Evolutionary conservation across 1,140 invertebrate genomes (phyloP), one percentile per base, ranked within the genome.

Genomic region (Helicoverpa armigera): DNA sequence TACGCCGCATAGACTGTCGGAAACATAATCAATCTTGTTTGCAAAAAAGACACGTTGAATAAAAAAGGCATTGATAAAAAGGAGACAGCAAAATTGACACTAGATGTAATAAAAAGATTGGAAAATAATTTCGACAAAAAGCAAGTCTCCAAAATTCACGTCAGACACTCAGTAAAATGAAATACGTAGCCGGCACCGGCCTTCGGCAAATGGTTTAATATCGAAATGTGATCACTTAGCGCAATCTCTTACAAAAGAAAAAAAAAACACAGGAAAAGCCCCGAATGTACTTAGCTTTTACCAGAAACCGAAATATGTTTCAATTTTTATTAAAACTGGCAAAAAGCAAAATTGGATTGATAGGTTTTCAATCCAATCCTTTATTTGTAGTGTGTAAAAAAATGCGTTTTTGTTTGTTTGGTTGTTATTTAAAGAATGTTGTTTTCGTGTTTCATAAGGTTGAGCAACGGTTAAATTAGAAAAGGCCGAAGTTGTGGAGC

Each of bases 151-250:
- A 87, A 92, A 94, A 93, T 88, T 92, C 92, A 92, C 90, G 89
- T 93, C 91, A 92, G 88, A 95, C 94, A 95, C 93, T 95, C 93
- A 95, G 93, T 92, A 92, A 95, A 95, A 95, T 95, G 93, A 95
- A 95, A 95, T 94, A 95, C 92, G 92, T 93, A 91, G 89, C 90
- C 90, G 89, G 91, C 91, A 92, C 92, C 88, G 92, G 92, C 91
- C 91, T 92, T 91, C 91, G 89, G 90, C 89, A 86, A 92, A 94
- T 93, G 94, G 92, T 94, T 94, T 95, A 95, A 95, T 95, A 95
- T 95, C 92, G 94, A 95, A 95, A 95, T 94, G 94, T 94, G 94
- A 95, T 95, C 92, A 95, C 94, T 95, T 95, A 95, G 94, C 91
- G 92, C 92, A 94, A 94, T 94, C 92, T 94, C 93, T 90, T 92